These are phyloP conservation scores for Acleris literana DNA, from an alignment of 2,888 invertebrate species.

Conservation along the genomic window DNA sequence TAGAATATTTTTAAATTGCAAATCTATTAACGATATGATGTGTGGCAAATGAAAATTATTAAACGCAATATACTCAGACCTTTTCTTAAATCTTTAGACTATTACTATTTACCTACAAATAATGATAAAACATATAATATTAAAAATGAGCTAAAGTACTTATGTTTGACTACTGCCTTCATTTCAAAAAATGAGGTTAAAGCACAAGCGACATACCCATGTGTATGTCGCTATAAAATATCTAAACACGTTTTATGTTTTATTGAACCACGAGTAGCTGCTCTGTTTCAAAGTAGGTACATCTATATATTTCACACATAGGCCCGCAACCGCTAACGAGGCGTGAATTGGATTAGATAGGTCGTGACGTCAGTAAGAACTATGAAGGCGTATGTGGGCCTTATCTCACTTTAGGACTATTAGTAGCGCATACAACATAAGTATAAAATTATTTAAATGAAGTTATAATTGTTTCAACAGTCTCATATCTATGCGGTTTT, in stretches of 20 bases:
- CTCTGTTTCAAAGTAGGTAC: neutral
- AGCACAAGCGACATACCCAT: neutral
- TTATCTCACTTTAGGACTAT: constrained; percentile 19
- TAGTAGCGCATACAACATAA: neutral
- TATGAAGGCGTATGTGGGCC: constrained; percentile 32
- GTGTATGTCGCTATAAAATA: neutral
- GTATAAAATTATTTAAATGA: too few species aligned
- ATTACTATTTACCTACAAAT: too few species aligned
- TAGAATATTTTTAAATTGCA: neutral
- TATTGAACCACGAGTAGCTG: too few species aligned
- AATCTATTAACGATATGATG: too few species aligned
- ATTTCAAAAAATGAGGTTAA: too few species aligned
- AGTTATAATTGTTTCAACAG: too few species aligned
- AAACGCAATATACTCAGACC: too few species aligned
- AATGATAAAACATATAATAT: neutral
- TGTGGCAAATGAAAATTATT: too few species aligned
- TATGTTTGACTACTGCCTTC: neutral
- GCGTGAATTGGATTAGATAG: constrained; percentile 38
- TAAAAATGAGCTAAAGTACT: neutral
- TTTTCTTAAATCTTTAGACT: too few species aligned
- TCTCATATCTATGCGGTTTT: neutral
- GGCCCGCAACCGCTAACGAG: constrained; percentile 38
- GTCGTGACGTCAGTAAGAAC: constrained; percentile 25
- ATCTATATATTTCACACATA: neutral
- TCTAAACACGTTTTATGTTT: too few species aligned